Evolutionary conservation across 2,797 vertebrate genomes (phyloP).

Genomic region (Esox lucius): DNA sequence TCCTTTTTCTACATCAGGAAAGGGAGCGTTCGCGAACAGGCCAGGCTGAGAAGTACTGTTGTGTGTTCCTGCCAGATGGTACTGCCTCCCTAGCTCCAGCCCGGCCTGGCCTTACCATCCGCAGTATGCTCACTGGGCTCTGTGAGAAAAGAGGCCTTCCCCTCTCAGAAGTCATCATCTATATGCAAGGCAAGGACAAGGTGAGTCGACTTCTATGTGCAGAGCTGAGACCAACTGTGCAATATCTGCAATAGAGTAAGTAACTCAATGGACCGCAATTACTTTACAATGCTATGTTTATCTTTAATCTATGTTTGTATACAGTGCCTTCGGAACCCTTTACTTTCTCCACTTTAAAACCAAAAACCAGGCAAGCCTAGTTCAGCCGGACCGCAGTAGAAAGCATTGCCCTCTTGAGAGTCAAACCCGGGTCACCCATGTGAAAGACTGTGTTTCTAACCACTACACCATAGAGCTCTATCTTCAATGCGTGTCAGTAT

Average conservation of each 20-base stretch:
- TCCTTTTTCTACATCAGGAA: slow-evolving; percentile 37
- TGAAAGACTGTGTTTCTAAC: too few relatives aligned
- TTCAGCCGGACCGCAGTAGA: too few relatives aligned
- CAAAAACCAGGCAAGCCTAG: too few relatives aligned
- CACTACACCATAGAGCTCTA: too few relatives aligned
- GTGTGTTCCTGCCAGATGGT: slow-evolving; percentile 82
- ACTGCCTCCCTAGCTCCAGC: slow-evolving; percentile 78
- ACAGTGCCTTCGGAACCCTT: too few relatives aligned
- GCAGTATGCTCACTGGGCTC: slow-evolving; percentile 76
- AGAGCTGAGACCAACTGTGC: neutral
- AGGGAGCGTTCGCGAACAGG: slow-evolving; percentile 67
- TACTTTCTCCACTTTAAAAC: too few relatives aligned
- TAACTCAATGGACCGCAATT: too few relatives aligned
- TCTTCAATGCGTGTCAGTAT: too few relatives aligned
- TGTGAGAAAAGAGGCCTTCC: slow-evolving; percentile 84
- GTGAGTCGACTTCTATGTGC: slow-evolving; percentile 49
- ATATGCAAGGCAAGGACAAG: slow-evolving; percentile 81
- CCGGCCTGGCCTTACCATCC: slow-evolving; percentile 73
- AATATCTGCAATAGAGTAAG: neutral
- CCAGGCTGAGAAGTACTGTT: slow-evolving; percentile 81
- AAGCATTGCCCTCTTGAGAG: too few relatives aligned
- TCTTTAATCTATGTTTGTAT: too few relatives aligned
- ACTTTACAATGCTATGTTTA: too few relatives aligned
- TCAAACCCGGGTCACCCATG: too few relatives aligned
- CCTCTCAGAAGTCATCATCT: slow-evolving; percentile 80